Evolutionary conservation across 2,113 vertebrate species (phyloP).

Genomic region (Mellivora capensis): DNA sequence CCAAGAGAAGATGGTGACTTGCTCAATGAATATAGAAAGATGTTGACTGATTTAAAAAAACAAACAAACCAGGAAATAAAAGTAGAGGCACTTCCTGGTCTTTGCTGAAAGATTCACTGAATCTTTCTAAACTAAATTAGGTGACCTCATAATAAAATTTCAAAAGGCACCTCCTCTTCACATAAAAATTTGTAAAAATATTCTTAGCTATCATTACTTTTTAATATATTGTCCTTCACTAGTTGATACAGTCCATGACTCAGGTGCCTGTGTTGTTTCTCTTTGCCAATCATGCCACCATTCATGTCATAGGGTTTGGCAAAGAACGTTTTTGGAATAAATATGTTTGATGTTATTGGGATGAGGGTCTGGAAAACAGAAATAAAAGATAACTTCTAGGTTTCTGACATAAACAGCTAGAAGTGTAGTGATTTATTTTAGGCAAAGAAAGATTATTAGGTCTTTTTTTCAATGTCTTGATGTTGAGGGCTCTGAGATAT

Average conservation of each 20-base stretch:
- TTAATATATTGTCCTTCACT: neutral
- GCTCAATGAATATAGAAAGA: neutral
- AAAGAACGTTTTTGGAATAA: neutral
- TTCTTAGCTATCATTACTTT: neutral
- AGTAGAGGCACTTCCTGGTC: neutral
- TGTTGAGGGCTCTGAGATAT: neutral
- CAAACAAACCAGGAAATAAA: neutral
- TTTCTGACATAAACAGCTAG: neutral
- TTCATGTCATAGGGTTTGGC: neutral
- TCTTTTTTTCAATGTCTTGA: neutral
- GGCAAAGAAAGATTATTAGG: neutral
- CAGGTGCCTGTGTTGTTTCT: neutral
- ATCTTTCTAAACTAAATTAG: neutral
- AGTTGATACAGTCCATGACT: neutral
- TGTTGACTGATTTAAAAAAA: neutral
- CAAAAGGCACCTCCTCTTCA: neutral
- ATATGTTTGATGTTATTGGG: neutral
- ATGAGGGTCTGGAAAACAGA: neutral
- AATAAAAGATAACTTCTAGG: neutral
- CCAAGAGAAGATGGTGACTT: neutral
- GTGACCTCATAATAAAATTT: neutral
- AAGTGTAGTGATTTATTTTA: neutral
- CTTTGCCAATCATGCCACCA: neutral
- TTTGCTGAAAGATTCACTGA: no score
- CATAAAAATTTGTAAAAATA: neutral